A percentile compares a stretch with the other conserved stretches of the same genome.
Evolutionary conservation across 2,113 vertebrate species (phyloP).

Genomic region (Xiphophorus maculatus): DNA sequence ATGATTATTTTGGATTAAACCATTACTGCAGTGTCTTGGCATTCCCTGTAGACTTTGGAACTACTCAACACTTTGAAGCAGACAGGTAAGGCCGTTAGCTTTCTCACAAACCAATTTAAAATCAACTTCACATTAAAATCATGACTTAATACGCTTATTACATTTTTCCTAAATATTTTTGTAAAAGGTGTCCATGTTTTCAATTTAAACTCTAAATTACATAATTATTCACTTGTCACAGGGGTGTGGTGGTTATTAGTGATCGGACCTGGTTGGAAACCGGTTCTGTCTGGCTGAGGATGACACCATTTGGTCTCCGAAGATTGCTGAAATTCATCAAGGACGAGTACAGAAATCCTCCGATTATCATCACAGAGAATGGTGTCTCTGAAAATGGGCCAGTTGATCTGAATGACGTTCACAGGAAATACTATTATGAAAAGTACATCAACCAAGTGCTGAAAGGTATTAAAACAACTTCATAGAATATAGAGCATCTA

Average conservation of each 20-base stretch:
- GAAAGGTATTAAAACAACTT: conserved; percentile 83
- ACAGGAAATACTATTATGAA: conserved; percentile 84
- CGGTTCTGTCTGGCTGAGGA: conserved; percentile 90
- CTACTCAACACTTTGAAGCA: conserved; percentile 86
- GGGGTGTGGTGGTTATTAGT: conserved; percentile 82
- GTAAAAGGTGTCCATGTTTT: background rate
- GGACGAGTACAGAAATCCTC: conserved; percentile 89
- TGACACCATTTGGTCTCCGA: conserved; percentile 90
- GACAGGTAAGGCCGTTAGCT: conserved; percentile 83
- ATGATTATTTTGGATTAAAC: conserved; percentile 95
- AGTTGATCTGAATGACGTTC: conserved; percentile 81
- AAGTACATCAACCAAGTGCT: conserved; percentile 90
- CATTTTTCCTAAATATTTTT: background rate
- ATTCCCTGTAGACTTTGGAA: conserved; percentile 81
- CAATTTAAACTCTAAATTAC: background rate
- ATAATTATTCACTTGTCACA: conserved; percentile 44
- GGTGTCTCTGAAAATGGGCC: conserved; percentile 87
- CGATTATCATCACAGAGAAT: conserved; percentile 91
- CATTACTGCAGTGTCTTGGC: conserved; percentile 92
- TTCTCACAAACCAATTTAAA: background rate
- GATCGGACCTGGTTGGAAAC: conserved; percentile 89
- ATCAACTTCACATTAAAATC: background rate
- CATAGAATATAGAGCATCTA: background rate
- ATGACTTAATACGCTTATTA: fast-evolving
- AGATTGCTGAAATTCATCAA: conserved; percentile 91